Evolutionary conservation across 2,113 vertebrate species (phyloP), one percentile per base, ranked within the genome.

Genomic region (Hemibagrus wyckioides): DNA sequence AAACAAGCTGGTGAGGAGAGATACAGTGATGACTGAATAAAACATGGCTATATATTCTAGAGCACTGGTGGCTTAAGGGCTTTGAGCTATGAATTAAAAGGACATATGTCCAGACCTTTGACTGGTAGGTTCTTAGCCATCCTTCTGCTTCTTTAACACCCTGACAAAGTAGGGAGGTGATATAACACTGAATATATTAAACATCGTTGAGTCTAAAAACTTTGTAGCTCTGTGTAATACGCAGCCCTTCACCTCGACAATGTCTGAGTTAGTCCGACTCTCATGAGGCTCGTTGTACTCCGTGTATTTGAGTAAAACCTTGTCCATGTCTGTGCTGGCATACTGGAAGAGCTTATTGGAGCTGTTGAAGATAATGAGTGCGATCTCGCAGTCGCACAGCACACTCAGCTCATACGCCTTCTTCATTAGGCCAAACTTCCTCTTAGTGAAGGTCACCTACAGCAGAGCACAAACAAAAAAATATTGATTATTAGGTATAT

Each of bases 321-420:
- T 98, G 96, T 99, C 98, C 98, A 99, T 99, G 91, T 99, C 98
- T 10, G 98, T 99, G 96, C 98, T 99, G 92, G 98, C 98, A 65
- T 99, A 99, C 94, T 99, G 98, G 93, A 99, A 99, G 91, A 99
- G 96, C 93, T 99, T 99, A 95, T 98, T 99, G 93, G 98, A 97
- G 94, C 97, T 97, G 96, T 99, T 99, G 95, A 99, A 99, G 94
- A 99, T 98, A 94, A 99, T 99, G 94, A 99, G 96, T 57, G 98
- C 98, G 90, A 99, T 99, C 94, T 99, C 98, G 93, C 98, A 99
- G 96, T 99, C 98, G 92, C 98, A 99, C 89, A 99, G 96, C 86
- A 99, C 98, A 80, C 98, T 99, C 93, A 99, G 92, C 92, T 99
- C 98, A 36, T 99, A 99, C 28, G 98, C 98, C 91, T 99, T 99